Evolutionary conservation across 2,113 vertebrate species (phyloP).

Genomic region (Megalops atlanticus): DNA sequence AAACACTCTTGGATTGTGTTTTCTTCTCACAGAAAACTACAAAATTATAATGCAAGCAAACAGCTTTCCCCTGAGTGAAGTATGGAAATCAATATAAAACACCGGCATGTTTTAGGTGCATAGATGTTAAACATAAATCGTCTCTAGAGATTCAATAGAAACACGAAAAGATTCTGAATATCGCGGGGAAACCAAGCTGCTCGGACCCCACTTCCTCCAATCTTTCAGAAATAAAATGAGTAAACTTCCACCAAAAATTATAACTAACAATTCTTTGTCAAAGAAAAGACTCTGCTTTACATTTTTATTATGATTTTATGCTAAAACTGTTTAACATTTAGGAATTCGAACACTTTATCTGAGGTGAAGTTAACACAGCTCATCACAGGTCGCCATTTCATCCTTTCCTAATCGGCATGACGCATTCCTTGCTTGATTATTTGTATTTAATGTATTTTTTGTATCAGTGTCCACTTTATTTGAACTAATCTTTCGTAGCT

Average conservation of each 20-base stretch:
- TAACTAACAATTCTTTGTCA: neutral
- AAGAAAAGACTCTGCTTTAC: constrained; percentile 38
- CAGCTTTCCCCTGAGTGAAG: neutral
- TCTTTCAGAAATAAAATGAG: constrained; percentile 46
- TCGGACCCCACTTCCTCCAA: constrained; percentile 39
- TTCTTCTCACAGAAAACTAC: constrained; percentile 47
- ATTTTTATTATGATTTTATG: neutral
- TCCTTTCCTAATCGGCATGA: constrained; percentile 41
- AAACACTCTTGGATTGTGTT: constrained; percentile 48
- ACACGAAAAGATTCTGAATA: constrained; percentile 42
- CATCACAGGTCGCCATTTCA: constrained; percentile 48
- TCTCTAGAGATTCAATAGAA: constrained; percentile 26
- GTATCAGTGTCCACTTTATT: neutral
- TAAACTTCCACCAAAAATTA: neutral
- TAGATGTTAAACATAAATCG: constrained; percentile 2
- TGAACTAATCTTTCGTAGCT: neutral
- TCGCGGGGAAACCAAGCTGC: constrained; percentile 17
- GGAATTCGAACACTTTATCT: constrained; percentile 27
- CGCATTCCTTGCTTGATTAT: constrained; percentile 31
- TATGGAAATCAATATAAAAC: constrained; percentile 18
- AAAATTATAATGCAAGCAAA: constrained; percentile 26
- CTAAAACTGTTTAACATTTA: neutral
- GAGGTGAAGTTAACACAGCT: constrained; percentile 49
- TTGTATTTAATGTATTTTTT: constrained; percentile 25
- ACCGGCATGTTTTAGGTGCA: neutral